Evolutionary conservation across 2,113 vertebrate genomes (phyloP).

Genomic region (Poicephalus meyeri): DNA sequence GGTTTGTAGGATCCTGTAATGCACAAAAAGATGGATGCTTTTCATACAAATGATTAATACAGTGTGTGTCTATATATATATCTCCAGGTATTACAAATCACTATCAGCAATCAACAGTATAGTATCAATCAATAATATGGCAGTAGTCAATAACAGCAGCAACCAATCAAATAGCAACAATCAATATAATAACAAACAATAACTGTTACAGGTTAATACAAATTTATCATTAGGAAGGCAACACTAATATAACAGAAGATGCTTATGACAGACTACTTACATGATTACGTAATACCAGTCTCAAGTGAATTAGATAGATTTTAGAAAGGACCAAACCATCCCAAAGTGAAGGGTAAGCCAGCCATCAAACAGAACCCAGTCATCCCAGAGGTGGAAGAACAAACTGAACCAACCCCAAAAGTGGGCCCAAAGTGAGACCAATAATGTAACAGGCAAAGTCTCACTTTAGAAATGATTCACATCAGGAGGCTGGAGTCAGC

Average conservation of each 20-base stretch:
- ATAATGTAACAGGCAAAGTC: not conserved
- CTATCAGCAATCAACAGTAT: not conserved
- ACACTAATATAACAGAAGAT: not conserved
- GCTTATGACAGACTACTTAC: not conserved
- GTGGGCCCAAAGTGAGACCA: accelerated
- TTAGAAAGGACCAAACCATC: not conserved
- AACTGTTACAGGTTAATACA: not conserved
- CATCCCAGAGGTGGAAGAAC: not conserved
- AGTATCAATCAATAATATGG: not conserved
- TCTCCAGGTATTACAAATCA: not conserved
- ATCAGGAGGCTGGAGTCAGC: not conserved
- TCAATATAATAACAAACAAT: not conserved
- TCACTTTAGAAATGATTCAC: not conserved
- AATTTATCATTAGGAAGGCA: not conserved
- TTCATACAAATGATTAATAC: not conserved
- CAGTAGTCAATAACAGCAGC: not conserved
- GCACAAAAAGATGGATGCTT: not conserved
- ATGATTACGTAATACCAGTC: not conserved
- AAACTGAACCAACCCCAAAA: not conserved
- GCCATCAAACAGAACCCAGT: not conserved
- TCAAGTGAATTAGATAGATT: not conserved
- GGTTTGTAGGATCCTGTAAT: not conserved
- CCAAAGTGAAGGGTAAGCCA: not conserved
- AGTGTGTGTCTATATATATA: not conserved
- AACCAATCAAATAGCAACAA: not conserved